phyloP scores from a whole-genome alignment of 2,797 vertebrate genomes.

The Discoglossus pictus region DNA sequence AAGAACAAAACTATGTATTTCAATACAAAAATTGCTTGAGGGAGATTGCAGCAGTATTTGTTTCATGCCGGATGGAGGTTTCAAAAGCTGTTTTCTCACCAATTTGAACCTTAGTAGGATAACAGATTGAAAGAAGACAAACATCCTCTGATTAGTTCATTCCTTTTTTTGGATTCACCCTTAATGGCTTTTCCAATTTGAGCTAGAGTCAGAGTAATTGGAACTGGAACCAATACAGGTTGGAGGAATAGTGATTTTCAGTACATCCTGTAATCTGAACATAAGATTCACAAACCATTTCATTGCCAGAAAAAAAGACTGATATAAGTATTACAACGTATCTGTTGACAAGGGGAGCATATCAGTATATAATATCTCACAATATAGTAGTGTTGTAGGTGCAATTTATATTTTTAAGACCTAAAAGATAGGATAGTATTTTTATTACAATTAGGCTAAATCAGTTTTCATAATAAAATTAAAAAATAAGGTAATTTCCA shows the following conservation, averaged over 20 bases:
- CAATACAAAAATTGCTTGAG: conserved; percentile 8
- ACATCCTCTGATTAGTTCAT: conserved; percentile 26
- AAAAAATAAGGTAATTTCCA: too few relatives aligned
- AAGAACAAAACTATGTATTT: background rate
- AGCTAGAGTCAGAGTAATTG: conserved; percentile 21
- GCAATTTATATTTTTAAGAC: too few relatives aligned
- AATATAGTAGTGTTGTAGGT: too few relatives aligned
- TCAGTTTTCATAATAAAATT: too few relatives aligned
- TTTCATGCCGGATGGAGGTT: conserved; percentile 11
- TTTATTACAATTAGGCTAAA: too few relatives aligned
- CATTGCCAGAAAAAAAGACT: background rate
- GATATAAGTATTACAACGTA: too few relatives aligned
- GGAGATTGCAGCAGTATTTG: conserved; percentile 17
- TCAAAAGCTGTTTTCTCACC: conserved; percentile 40
- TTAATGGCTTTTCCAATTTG: conserved; percentile 12
- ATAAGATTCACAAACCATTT: conserved; percentile 1
- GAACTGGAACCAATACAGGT: background rate
- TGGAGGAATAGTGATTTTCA: conserved; percentile 12
- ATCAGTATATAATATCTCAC: too few relatives aligned
- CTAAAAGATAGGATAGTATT: too few relatives aligned
- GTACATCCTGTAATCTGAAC: conserved; percentile 21
- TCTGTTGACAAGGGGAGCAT: too few relatives aligned
- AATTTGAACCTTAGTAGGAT: conserved; percentile 37
- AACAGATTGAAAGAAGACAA: conserved; percentile 34
- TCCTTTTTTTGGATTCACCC: conserved; percentile 4